These are phyloP conservation scores for Drosophila prosaltans DNA, from an alignment of 1,140 invertebrate species.

Conservation along the genomic window DNA sequence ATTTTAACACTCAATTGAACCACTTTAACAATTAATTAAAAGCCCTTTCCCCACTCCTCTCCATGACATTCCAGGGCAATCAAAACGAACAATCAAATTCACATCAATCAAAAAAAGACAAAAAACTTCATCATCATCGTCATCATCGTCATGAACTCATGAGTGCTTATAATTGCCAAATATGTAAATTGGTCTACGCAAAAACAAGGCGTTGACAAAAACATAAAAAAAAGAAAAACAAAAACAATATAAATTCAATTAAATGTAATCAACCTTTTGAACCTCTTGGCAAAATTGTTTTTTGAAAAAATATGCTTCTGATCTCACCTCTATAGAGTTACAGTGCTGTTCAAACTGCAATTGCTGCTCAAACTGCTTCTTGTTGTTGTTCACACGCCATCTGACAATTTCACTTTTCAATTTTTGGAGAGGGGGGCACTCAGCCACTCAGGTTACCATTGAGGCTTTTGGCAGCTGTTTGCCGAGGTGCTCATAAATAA, in stretches of 20 bases:
- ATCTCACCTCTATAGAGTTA: constrained; percentile 33
- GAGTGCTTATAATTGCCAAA: constrained; percentile 63
- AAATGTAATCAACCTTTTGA: constrained; percentile 59
- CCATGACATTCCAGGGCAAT: background rate
- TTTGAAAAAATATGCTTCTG: constrained; percentile 23
- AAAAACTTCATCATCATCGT: constrained; percentile 20
- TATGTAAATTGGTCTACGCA: constrained; percentile 58
- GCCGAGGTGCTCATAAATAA: constrained; percentile 72
- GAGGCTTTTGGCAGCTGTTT: constrained; percentile 54
- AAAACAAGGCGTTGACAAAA: constrained; percentile 23
- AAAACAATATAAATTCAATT: constrained; percentile 59
- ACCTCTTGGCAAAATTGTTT: constrained; percentile 38
- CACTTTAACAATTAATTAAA: constrained; percentile 36
- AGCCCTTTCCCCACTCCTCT: background rate
- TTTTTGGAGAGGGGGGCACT: background rate
- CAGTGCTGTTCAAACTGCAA: constrained; percentile 57
- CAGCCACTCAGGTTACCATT: constrained; percentile 55
- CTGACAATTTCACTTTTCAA: constrained; percentile 76
- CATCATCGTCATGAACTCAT: constrained; percentile 26
- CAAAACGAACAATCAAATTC: constrained; percentile 50
- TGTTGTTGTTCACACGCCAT: constrained; percentile 62
- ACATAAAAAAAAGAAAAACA: background rate
- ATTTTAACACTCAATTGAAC: constrained; percentile 41
- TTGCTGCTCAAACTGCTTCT: constrained; percentile 49
- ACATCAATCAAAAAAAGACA: constrained; percentile 54